Evolutionary conservation across 2,797 vertebrate species (phyloP).

Genomic region (Australoheros facetus): DNA sequence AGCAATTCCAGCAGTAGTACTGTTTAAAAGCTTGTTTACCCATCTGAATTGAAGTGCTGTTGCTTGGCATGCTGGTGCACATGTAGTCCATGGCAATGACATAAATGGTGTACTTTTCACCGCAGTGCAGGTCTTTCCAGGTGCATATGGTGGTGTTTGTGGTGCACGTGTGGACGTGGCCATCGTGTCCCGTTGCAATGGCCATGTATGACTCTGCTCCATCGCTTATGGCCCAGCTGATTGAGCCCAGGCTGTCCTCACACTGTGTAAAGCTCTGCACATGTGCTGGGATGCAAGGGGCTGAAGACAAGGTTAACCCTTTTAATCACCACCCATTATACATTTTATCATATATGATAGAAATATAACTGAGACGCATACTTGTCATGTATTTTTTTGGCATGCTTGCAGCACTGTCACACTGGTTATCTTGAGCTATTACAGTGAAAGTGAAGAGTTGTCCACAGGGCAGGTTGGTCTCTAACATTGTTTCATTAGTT

Average conservation of each 20-base stretch:
- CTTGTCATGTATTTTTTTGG: slow-evolving; percentile 64
- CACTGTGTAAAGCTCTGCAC: slow-evolving; percentile 69
- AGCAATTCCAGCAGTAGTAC: neutral
- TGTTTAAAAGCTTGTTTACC: slow-evolving; percentile 56
- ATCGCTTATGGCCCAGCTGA: slow-evolving; percentile 75
- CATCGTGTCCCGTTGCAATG: slow-evolving; percentile 66
- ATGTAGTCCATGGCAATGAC: slow-evolving; percentile 67
- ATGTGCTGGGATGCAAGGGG: slow-evolving; percentile 74
- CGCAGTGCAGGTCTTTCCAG: slow-evolving; percentile 78
- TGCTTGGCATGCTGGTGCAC: slow-evolving; percentile 77
- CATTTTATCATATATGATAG: neutral
- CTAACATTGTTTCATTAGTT: slow-evolving; percentile 52
- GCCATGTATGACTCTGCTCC: slow-evolving; percentile 78
- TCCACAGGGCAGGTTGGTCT: slow-evolving; percentile 75
- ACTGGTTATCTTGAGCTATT: slow-evolving; percentile 55
- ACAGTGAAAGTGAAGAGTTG: slow-evolving; percentile 77
- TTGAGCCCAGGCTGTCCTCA: slow-evolving; percentile 68
- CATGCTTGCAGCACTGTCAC: slow-evolving; percentile 63
- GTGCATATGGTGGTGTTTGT: slow-evolving; percentile 70
- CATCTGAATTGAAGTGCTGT: slow-evolving; percentile 72
- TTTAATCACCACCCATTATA: neutral
- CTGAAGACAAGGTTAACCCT: slow-evolving; percentile 45
- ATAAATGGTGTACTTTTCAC: slow-evolving; percentile 73
- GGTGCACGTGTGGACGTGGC: slow-evolving; percentile 61
- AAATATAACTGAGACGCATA: slow-evolving; percentile 26